Evolutionary conservation across 2,113 vertebrate genomes (phyloP).

Genomic region (Aegithalos caudatus): DNA sequence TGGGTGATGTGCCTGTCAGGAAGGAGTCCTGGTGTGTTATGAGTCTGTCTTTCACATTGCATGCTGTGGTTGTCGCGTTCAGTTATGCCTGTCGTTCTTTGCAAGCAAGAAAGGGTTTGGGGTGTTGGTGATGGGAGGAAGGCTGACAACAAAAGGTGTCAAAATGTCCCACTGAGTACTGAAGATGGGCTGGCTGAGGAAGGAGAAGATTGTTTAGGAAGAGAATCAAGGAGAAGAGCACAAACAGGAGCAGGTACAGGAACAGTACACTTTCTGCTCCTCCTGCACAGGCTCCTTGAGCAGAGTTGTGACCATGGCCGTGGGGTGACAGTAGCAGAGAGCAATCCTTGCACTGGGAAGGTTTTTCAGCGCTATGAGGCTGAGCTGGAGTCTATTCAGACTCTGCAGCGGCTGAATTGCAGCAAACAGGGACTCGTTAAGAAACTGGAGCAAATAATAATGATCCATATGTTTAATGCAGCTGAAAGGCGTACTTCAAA

Average conservation of each 20-base stretch:
- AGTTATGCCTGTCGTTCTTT: neutral
- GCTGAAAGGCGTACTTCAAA: slow-evolving; percentile 49
- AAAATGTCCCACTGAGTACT: neutral
- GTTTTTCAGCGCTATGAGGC: neutral
- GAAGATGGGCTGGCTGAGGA: neutral
- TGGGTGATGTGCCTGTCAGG: neutral
- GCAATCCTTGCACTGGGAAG: neutral
- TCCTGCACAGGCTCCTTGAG: neutral
- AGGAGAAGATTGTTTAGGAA: neutral
- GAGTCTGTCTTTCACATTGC: neutral
- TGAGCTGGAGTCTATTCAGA: neutral
- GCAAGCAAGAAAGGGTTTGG: slow-evolving; percentile 40
- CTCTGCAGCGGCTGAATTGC: neutral
- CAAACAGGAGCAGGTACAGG: neutral
- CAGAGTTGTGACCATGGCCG: rapidly evolving
- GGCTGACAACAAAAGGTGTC: neutral
- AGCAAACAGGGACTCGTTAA: slow-evolving; percentile 38
- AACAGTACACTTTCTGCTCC: neutral
- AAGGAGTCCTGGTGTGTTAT: neutral
- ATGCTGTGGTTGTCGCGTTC: neutral
- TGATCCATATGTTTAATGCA: slow-evolving; percentile 39
- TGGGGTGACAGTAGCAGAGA: neutral
- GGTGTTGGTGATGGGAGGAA: slow-evolving; percentile 6
- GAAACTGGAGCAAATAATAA: slow-evolving; percentile 58
- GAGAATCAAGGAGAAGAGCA: neutral